Evolutionary conservation across 1,140 invertebrate genomes (phyloP).

Genomic region (Marisa cornuarietis): DNA sequence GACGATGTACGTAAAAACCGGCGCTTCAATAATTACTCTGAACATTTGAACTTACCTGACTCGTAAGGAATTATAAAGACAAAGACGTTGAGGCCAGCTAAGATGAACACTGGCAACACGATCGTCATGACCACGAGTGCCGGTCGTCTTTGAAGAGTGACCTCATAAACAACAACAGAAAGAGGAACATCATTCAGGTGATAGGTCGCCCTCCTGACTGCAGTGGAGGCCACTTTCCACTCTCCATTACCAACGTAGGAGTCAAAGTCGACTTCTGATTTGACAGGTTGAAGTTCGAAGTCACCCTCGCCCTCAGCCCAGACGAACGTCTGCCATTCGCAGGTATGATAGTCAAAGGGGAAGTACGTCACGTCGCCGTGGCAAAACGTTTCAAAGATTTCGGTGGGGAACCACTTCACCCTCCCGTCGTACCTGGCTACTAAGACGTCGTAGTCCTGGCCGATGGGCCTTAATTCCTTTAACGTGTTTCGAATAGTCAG

Average conservation of each 20-base stretch:
- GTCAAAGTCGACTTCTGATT: conserved; percentile 4
- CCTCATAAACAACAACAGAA: not conserved
- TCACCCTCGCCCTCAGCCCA: conserved; percentile 81
- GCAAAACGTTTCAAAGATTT: conserved; percentile 96
- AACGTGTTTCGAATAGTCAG: conserved; percentile 12
- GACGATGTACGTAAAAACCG: too few species aligned
- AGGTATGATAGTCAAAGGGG: conserved; percentile 88
- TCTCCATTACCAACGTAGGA: conserved; percentile 13
- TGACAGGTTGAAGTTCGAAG: conserved; percentile 8
- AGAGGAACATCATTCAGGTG: not conserved
- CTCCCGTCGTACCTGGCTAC: conserved; percentile 81
- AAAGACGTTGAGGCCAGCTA: conserved; percentile 22
- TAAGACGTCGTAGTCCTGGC: not conserved
- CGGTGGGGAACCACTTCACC: conserved; percentile 93
- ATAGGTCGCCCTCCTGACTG: not conserved
- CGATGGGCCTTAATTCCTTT: not conserved
- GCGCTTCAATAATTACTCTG: too few species aligned
- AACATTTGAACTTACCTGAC: not conserved
- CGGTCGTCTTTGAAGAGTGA: conserved; percentile 18
- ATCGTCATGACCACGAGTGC: conserved; percentile 15
- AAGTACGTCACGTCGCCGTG: conserved; percentile 73
- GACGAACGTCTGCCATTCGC: conserved; percentile 95
- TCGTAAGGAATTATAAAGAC: conserved; percentile 25
- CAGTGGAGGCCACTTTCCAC: conserved; percentile 20
- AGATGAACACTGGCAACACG: conserved; percentile 18